phyloP scores from a whole-genome alignment of 2,113 vertebrate genomes.

The Grallaria varia region DNA sequence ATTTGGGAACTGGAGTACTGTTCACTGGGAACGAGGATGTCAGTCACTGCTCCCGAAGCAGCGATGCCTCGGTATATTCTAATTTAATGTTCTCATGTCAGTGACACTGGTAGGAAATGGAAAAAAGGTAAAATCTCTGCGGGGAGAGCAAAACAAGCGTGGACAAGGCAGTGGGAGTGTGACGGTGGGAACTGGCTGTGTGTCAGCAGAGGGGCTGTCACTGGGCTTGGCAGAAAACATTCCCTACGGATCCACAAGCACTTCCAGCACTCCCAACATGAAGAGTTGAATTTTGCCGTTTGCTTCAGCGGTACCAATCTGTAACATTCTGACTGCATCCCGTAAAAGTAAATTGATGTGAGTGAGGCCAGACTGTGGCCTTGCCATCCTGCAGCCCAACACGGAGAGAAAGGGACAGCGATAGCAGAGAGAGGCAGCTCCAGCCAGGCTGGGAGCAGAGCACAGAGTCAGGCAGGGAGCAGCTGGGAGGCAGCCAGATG shows the following conservation, averaged over 20 bases:
- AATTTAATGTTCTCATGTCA: neutral
- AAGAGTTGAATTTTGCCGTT: neutral
- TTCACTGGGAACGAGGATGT: neutral
- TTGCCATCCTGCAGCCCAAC: neutral
- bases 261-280: fast-evolving
- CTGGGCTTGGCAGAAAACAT: neutral
- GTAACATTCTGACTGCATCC: neutral
- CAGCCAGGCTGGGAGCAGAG: conserved; percentile 16
- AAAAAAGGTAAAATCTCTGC: neutral
- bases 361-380: neutral
- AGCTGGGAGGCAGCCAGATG: conserved; percentile 70
- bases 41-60: neutral
- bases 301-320: neutral
- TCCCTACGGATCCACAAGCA: too few species aligned
- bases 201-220: neutral
- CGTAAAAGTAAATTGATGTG: neutral
- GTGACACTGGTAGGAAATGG: neutral
- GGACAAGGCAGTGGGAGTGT: neutral
- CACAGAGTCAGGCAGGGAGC: conserved; percentile 59
- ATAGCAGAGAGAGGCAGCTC: conserved; percentile 17
- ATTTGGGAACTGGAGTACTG: neutral
- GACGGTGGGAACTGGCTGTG: neutral
- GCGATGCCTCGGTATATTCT: fast-evolving
- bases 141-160: neutral
- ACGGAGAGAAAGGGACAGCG: neutral